Percentiles rank a stretch among this genome's conserved stretches.
Evolutionary conservation across 2,113 vertebrate genomes (phyloP).

Genomic region (Balaenoptera acutorostrata): DNA sequence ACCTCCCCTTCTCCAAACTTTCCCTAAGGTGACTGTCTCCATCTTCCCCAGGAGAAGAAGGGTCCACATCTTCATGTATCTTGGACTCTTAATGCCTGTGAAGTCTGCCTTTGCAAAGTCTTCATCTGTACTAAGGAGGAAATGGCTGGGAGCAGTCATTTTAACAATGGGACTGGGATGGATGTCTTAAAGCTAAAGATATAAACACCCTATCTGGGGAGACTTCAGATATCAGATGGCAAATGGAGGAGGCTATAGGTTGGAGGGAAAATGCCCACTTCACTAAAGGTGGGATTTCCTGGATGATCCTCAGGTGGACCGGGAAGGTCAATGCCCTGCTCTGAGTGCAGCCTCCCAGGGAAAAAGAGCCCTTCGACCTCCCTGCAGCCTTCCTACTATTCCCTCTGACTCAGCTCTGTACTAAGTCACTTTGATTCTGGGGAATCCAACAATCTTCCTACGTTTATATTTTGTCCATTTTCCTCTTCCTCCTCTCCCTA

Average conservation of each 20-base stretch:
- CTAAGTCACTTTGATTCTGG: not conserved
- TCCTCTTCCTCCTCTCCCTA: constrained; percentile 3
- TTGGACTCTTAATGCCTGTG: not conserved
- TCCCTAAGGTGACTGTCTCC: not conserved
- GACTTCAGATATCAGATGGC: not conserved
- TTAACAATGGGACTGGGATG: not conserved
- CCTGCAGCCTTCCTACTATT: not conserved
- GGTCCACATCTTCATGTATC: not conserved
- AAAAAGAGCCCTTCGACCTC: not conserved
- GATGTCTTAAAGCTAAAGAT: not conserved
- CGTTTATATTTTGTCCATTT: not conserved
- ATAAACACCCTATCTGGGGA: not conserved
- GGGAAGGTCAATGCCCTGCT: not conserved
- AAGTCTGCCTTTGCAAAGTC: not conserved
- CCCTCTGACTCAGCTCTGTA: not conserved
- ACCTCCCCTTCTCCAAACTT: not conserved
- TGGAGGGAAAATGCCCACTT: not conserved
- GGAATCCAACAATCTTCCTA: not conserved
- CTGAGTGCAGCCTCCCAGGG: not conserved
- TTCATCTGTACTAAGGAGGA: not conserved
- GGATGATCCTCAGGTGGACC: not conserved
- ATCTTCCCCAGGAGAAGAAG: not conserved
- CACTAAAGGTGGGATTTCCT: not conserved
- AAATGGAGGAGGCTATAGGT: not conserved
- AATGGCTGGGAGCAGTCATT: not conserved